A percentile compares a stretch with the other conserved stretches of the same genome.
These are phyloP conservation scores for Acanthis flammea DNA, from an alignment of 2,797 vertebrate genomes.

Conservation along the genomic window DNA sequence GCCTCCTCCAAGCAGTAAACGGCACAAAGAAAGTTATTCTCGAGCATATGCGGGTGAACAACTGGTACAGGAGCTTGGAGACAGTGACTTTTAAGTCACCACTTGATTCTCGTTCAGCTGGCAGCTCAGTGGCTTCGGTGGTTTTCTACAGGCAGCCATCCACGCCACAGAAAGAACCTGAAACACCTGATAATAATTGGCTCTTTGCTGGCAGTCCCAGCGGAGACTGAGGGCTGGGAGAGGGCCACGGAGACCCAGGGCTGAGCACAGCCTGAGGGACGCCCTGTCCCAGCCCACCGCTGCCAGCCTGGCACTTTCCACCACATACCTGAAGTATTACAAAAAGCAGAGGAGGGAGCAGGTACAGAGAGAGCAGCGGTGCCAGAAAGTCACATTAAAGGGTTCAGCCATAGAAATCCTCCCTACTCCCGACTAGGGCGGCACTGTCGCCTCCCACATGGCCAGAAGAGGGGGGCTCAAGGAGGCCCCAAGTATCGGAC, in stretches of 20 bases:
- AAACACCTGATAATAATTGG: not conserved
- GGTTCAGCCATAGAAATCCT: not conserved
- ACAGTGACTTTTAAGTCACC: not conserved
- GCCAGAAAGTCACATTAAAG: not conserved
- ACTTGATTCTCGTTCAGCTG: not conserved
- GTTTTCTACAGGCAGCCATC: not conserved
- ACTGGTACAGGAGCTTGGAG: not conserved
- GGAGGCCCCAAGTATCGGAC: not conserved
- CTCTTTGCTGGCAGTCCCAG: not conserved
- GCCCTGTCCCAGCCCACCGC: not conserved
- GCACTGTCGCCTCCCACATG: not conserved
- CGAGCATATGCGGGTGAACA: not conserved
- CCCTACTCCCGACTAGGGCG: not conserved
- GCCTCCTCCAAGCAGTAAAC: not conserved
- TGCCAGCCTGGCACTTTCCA: not conserved
- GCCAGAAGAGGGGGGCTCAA: not conserved
- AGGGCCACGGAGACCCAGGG: not conserved
- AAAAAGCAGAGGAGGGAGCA: not conserved
- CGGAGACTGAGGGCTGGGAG: not conserved
- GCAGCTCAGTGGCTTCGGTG: not conserved
- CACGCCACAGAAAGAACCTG: not conserved
- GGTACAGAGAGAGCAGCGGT: not conserved
- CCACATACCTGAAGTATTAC: not conserved
- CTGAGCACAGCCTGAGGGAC: not conserved
- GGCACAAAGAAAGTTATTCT: constrained; percentile 20